Evolutionary conservation across 2,797 vertebrate genomes (phyloP).

Genomic region (Erethizon dorsatum): DNA sequence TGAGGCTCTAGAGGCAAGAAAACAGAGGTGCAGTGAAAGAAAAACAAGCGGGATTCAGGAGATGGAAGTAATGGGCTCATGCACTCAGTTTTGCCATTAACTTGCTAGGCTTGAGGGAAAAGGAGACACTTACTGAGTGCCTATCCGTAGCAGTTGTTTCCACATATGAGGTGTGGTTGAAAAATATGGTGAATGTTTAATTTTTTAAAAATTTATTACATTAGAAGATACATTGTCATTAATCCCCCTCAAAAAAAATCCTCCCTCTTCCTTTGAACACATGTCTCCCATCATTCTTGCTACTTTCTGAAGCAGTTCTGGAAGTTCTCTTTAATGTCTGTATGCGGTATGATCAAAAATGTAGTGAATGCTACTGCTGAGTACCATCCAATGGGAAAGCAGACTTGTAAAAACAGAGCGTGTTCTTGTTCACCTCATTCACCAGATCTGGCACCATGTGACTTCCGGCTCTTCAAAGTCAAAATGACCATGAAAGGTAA

Average conservation of each 20-base stretch:
- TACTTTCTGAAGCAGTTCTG: background rate
- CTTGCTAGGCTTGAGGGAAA: background rate
- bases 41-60: background rate
- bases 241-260: background rate
- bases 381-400: background rate
- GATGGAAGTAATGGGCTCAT: background rate
- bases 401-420: background rate
- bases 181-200: background rate
- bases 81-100: background rate
- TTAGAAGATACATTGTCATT: background rate
- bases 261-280: background rate
- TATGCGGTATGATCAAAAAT: background rate
- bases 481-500: background rate
- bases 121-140: background rate
- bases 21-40: too few relatives aligned
- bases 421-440: background rate
- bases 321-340: background rate
- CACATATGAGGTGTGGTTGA: background rate
- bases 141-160: background rate
- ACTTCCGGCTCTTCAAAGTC: background rate
- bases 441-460: background rate
- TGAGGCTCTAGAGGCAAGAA: background rate
- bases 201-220: background rate
- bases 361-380: background rate
- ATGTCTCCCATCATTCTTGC: background rate